These are phyloP conservation scores for Andrena dorsata DNA, from an alignment of 2,888 invertebrate genomes.

Conservation along the genomic window DNA sequence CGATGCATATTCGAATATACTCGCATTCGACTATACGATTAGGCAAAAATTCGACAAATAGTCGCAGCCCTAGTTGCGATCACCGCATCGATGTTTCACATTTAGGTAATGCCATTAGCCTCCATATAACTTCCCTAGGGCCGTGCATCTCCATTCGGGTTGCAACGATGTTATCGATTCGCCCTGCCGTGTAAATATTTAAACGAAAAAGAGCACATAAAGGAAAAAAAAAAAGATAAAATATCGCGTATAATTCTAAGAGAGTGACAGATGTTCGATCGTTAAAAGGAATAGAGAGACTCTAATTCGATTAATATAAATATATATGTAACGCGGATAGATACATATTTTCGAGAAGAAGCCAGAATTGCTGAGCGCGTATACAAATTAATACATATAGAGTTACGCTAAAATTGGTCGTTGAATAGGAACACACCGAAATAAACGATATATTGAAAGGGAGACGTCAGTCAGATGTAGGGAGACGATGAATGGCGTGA, in stretches of 20 bases:
- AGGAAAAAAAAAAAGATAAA: background rate
- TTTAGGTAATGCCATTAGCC: conserved; percentile 2
- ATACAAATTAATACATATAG: conserved; percentile 10
- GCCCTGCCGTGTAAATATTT: conserved; percentile 48
- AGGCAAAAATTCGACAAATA: background rate
- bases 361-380: background rate
- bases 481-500: background rate
- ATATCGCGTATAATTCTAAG: conserved; percentile 20
- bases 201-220: background rate
- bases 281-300: conserved; percentile 22
- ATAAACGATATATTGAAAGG: background rate
- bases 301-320: conserved; percentile 7
- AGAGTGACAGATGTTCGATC: conserved; percentile 47
- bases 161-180: background rate
- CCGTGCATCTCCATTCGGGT: background rate
- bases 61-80: background rate
- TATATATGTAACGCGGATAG: conserved; percentile 11
- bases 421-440: background rate
- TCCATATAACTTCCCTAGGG: background rate
- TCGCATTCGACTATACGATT: too few relatives aligned
- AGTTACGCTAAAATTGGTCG: background rate
- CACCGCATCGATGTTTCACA: background rate
- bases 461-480: background rate
- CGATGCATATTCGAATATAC: too few relatives aligned
- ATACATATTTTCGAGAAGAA: conserved; percentile 48